Percentiles rank a stretch among this genome's conserved stretches.
These are phyloP conservation scores for Aphaenogaster floridana DNA, from an alignment of 1,140 invertebrate species.

Conservation along the genomic window DNA sequence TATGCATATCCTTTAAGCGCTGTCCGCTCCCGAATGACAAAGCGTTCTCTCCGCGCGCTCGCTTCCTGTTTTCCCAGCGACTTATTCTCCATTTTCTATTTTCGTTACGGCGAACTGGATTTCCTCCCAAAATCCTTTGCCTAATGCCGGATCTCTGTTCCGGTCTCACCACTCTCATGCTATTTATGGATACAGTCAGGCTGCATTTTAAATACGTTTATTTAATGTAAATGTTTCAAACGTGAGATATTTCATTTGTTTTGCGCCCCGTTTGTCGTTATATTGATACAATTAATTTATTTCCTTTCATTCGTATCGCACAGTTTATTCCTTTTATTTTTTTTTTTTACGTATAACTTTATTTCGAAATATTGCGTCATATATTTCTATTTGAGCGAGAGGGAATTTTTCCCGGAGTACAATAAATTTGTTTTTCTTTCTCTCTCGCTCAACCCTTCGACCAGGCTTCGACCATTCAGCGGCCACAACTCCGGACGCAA, in stretches of 20 bases:
- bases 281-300: constrained; percentile 35
- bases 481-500: constrained; percentile 21
- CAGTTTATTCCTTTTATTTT: neutral
- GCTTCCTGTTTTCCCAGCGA: constrained; percentile 44
- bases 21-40: constrained; percentile 42
- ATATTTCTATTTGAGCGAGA: constrained; percentile 24
- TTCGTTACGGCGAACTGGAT: constrained; percentile 30
- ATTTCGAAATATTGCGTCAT: constrained; percentile 17
- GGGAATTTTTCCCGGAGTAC: neutral
- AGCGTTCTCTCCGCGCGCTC: constrained; percentile 22
- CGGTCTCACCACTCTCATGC: constrained; percentile 16
- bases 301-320: neutral
- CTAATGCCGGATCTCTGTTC: constrained; percentile 43
- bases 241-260: neutral
- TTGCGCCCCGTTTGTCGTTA: neutral
- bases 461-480: neutral
- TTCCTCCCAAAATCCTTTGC: constrained; percentile 30
- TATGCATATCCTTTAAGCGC: constrained; percentile 60
- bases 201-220: constrained; percentile 34
- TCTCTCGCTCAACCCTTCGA: neutral
- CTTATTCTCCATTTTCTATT: constrained; percentile 59
- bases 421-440: constrained; percentile 9
- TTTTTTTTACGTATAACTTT: constrained; percentile 13
- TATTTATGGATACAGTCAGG: constrained; percentile 23
- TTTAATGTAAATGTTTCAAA: constrained; percentile 24